phyloP scores from a whole-genome alignment of 2,113 vertebrate species.

The Hiodon alosoides region DNA sequence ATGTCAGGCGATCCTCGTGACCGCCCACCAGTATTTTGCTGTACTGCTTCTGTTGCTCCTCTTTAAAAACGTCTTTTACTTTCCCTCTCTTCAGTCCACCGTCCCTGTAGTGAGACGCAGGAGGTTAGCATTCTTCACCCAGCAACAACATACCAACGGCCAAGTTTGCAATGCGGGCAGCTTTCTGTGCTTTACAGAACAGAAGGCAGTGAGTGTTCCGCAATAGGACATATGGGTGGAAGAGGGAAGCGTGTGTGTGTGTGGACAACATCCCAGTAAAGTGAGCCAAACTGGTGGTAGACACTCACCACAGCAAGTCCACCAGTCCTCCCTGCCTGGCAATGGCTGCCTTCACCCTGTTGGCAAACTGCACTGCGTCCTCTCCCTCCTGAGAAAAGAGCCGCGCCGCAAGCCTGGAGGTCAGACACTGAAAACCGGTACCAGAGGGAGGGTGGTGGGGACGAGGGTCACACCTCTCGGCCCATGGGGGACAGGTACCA shows the following conservation, averaged over 20 bases:
- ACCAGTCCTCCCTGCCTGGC: constrained; percentile 78
- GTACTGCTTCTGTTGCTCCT: constrained; percentile 84
- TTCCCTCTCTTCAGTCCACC: constrained; percentile 80
- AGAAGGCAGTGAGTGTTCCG: neutral
- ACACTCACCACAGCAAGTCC: constrained; percentile 78
- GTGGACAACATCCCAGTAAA: neutral
- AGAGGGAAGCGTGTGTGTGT: neutral
- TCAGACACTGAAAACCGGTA: neutral
- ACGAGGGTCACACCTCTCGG: constrained; percentile 53
- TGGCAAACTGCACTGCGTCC: constrained; percentile 80
- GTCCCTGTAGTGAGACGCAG: constrained; percentile 58
- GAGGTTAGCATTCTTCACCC: neutral
- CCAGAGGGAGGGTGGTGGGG: neutral
- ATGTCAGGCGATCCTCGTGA: constrained; percentile 70
- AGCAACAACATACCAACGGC: too few relatives aligned
- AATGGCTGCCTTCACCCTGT: constrained; percentile 80
- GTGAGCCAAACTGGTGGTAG: too few relatives aligned
- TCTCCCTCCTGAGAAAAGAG: constrained; percentile 56
- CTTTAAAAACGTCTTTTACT: constrained; percentile 77
- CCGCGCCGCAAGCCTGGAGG: neutral
- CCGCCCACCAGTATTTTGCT: constrained; percentile 78
- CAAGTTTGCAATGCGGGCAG: too few relatives aligned
- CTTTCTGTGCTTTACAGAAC: neutral
- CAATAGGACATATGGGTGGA: neutral
- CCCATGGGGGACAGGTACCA: too few relatives aligned